phyloP scores from a whole-genome alignment of 2,797 vertebrate species.

The Urosaurus nigricauda region DNA sequence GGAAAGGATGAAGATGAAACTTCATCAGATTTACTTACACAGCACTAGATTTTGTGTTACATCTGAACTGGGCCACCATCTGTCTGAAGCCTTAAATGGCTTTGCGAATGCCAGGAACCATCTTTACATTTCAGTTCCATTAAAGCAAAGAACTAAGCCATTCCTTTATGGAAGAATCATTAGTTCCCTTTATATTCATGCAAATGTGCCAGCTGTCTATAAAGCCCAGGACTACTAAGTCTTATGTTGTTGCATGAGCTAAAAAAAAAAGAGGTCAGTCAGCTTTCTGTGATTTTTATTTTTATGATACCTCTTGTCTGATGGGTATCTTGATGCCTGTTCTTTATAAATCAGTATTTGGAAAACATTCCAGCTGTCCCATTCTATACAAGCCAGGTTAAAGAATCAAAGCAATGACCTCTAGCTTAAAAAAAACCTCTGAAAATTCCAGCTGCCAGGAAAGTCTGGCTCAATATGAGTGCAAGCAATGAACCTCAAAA shows the following conservation, averaged over 20 bases:
- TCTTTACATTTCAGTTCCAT: neutral
- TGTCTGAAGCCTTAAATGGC: neutral
- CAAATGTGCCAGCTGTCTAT: neutral
- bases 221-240: slow-evolving; percentile 16
- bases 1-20: neutral
- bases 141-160: neutral
- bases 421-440: neutral
- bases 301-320: neutral
- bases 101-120: neutral
- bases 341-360: slow-evolving; percentile 11
- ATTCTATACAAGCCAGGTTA: neutral
- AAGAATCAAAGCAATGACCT: slow-evolving; percentile 2
- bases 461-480: neutral
- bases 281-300: neutral
- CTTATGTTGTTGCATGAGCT: slow-evolving; percentile 15
- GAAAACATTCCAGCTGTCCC: neutral
- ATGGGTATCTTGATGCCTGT: neutral
- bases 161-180: neutral
- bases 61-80: neutral
- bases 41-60: neutral
- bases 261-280: slow-evolving; percentile 10
- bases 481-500: neutral
- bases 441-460: slow-evolving; percentile 17
- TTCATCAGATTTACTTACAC: neutral
- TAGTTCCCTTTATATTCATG: neutral